Base-by-base conservation (phyloP, 2,113 vertebrate genomes). In the Apus apus region DNA sequence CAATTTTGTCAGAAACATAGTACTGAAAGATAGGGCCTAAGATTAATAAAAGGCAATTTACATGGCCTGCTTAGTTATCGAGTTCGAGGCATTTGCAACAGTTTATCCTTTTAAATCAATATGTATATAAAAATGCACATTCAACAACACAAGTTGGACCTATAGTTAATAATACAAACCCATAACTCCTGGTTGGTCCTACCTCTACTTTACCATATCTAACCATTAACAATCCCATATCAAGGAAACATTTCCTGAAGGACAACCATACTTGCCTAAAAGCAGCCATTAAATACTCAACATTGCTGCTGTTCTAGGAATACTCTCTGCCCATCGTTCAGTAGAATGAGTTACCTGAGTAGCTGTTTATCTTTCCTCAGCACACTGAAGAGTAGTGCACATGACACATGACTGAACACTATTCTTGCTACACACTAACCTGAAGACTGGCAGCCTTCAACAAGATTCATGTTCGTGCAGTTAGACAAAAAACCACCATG, bases 351-450 rank as follows among this genome's bases (percentile, higher is more conserved):
- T n/a, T 67, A 77, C 27, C 10, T 29, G 8, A 4, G 2, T 13
- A 82, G 58, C 32, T 51, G 4, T 51, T 40, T 22, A 38, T 61
- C 48, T 46, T 54, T 82, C 53, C 45, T 34, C 25, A 22, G 4
- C 5, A 22, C 27, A 18, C 19, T 29, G n/a, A 66, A 58, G 22
- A 57, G 23, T 17, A 60, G 6, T 4, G 15, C 22, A 36, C 53
- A 7, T 15, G 20, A 43, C 32, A 38, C 16, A 45, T 0, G 0
- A 40, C 25, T 56, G 4, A 85, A 48, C 9, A 32, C 8, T 65
- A 8, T 48, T 48, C 53, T 27, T 62, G 56, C 17, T 67, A 54
- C 30, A 53, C 8, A 53, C 26, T 53, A 21, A 48, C 51, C 15
- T 27, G 27, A 30, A 48, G 75, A 67, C 15, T 30, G 27, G 23